phyloP scores from a whole-genome alignment of 1,140 invertebrate species.

The Acromyrmex echinatior region DNA sequence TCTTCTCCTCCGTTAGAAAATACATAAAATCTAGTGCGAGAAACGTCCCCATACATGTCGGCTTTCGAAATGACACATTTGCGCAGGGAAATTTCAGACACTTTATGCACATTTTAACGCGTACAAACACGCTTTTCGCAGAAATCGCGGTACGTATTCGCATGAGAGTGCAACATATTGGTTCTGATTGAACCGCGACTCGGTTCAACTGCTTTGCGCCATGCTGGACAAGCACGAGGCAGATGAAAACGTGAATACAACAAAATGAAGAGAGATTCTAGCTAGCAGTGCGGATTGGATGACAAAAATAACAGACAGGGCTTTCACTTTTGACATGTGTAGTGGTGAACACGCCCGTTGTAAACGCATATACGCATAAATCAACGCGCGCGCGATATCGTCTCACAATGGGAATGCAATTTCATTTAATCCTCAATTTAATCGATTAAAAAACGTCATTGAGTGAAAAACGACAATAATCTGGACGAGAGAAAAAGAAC shows the following conservation, averaged over 20 bases:
- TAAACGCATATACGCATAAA: background rate
- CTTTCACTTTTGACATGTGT: constrained; percentile 36
- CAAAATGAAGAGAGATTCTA: constrained; percentile 58
- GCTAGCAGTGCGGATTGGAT: constrained; percentile 44
- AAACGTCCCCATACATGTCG: background rate
- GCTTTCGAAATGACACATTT: constrained; percentile 42
- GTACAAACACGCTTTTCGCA: constrained; percentile 38
- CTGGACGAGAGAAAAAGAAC: background rate
- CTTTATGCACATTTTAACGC: constrained; percentile 58
- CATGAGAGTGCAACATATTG: constrained; percentile 62
- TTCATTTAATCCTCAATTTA: constrained; percentile 33
- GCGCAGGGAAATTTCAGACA: constrained; percentile 33
- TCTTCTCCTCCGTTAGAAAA: background rate
- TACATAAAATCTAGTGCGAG: background rate
- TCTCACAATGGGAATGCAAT: constrained; percentile 21
- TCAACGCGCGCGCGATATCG: background rate
- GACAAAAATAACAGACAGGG: constrained; percentile 58
- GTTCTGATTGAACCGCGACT: constrained; percentile 67
- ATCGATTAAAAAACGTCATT: background rate
- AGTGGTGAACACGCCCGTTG: constrained; percentile 18
- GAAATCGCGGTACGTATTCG: constrained; percentile 57
- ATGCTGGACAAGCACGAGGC: constrained; percentile 43
- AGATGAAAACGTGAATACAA: constrained; percentile 61
- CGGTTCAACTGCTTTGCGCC: constrained; percentile 28
- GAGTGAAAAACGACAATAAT: constrained; percentile 1